Evolutionary conservation across 2,797 vertebrate species (phyloP).

Genomic region (Falco naumanni): DNA sequence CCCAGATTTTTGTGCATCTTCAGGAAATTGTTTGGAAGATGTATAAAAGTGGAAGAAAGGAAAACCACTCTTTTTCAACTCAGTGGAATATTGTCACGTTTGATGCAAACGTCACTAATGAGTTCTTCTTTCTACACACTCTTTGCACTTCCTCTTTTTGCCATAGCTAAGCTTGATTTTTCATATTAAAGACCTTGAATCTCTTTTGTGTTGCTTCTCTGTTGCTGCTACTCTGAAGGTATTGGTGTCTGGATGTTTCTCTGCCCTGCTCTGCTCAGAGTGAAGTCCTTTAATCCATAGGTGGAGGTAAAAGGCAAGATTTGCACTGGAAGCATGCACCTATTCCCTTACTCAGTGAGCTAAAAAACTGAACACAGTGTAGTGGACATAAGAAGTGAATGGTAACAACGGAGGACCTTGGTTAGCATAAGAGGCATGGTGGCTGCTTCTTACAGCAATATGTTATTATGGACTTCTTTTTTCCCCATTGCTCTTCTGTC

Average conservation of each 20-base stretch:
- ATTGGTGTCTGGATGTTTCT: background rate
- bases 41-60: background rate
- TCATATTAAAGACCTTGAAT: background rate
- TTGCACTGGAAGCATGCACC: background rate
- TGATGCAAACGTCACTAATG: background rate
- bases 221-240: background rate
- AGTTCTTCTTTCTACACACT: background rate
- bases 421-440: background rate
- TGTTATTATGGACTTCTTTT: background rate
- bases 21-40: background rate
- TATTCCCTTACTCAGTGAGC: background rate
- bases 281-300: background rate
- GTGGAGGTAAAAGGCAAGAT: background rate
- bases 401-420: background rate
- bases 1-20: background rate
- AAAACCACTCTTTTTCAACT: background rate
- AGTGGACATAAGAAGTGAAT: background rate
- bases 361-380: background rate
- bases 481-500: background rate
- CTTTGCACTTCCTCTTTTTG: background rate
- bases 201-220: background rate
- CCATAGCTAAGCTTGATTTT: background rate
- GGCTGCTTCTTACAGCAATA: background rate
- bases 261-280: background rate
- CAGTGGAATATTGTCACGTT: background rate